Evolutionary conservation across 2,113 vertebrate species (phyloP), one percentile per base, ranked within the genome.

Genomic region (Gymnarchus niloticus): DNA sequence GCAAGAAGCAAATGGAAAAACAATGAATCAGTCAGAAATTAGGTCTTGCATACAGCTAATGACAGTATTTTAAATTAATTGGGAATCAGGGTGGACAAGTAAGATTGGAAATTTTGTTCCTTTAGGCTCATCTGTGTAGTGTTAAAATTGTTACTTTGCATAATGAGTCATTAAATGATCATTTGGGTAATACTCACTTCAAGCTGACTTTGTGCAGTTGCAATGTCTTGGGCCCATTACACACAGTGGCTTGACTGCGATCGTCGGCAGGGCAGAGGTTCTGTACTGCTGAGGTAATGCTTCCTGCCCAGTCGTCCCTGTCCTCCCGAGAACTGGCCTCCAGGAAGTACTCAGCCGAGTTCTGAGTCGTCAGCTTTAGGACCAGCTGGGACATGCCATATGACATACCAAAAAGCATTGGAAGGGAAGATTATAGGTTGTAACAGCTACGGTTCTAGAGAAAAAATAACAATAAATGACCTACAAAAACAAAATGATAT

Each of bases 291-390:
- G 94, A 93, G 0, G 91, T 93, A 90, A 99, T 97, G 89, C 95
- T 95, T 6, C 93, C 91, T 28, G 97, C 97, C 98, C 98, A 99
- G 21, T 95, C 93, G 0, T 99, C 98, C 59, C 98, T 92, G 87
- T 98, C 95, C 88, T 98, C 97, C 84, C 97, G 94, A 76, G 96
- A 97, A 88, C 96, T 97, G 59, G 96, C 96, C 92, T 99, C 97
- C 88, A 99, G 91, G 87, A 96, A 98, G 88, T 97, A 96, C 59
- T 96, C 96, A 14, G 93, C 95, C 2, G 94, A 94, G 6, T 92
- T 95, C 78, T 90, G 94, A n/a, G 96, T 96, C 90, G 92, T 94
- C 84, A 99, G 92, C 88, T 95, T 98, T 83, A 99, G 93, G 80
- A 98, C 95, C 81, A 97, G 85, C 98, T 99, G 83, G 44, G 3